Conservation (phyloP, 2,113 vertebrate species). For the Tachuris rubrigastra region DNA sequence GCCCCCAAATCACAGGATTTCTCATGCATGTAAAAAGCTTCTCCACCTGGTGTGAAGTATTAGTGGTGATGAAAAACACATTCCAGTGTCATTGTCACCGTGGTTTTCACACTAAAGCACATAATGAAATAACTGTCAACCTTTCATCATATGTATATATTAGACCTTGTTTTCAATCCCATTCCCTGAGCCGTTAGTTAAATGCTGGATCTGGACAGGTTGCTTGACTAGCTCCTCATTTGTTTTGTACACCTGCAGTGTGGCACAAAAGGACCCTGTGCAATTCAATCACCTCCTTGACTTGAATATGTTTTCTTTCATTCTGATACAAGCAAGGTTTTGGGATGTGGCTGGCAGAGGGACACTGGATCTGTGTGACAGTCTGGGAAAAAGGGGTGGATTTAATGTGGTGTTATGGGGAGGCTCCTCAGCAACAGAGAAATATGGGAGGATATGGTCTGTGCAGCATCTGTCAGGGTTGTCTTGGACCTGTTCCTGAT, state of each 20-base stretch:
- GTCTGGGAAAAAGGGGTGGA: not conserved
- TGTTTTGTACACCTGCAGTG: not conserved
- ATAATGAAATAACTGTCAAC: not conserved
- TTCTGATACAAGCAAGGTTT: not conserved
- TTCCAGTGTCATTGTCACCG: not conserved
- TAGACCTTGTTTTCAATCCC: not conserved
- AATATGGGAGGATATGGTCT: not conserved
- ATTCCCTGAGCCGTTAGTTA: not conserved
- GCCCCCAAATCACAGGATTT: not conserved
- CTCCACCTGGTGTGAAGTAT: not conserved
- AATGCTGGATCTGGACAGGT: not conserved
- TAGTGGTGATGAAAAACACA: not conserved
- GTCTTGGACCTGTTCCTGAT: not conserved
- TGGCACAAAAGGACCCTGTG: not conserved
- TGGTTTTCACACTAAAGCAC: not conserved
- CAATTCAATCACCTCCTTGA: not conserved
- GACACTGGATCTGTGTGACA: not conserved
- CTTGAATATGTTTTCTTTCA: not conserved
- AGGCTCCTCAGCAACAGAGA: not conserved
- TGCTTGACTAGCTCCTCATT: not conserved
- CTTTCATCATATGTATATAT: not conserved
- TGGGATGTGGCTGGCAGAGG: not conserved
- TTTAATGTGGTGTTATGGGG: fast-evolving
- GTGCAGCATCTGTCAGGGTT: not conserved
- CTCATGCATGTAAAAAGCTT: not conserved